phyloP scores from a whole-genome alignment of 1,140 invertebrate species.

The Brachionus angularis region DNA sequence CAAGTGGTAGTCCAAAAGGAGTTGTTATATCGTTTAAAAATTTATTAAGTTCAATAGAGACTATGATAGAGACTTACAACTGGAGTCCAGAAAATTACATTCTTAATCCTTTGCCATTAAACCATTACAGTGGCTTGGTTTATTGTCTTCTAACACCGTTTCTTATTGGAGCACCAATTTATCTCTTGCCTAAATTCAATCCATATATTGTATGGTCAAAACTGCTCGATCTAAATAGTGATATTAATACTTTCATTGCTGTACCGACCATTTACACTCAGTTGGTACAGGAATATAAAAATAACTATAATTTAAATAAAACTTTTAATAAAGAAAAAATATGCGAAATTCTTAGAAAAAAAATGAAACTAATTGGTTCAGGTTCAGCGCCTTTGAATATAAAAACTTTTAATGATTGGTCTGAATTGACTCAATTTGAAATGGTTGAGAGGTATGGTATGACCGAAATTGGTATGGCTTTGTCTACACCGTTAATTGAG shows the following conservation, averaged over 20 bases:
- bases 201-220: constrained; percentile 53
- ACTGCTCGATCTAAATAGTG: constrained; percentile 59
- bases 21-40: constrained; percentile 74
- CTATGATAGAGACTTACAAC: constrained; percentile 69
- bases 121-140: constrained; percentile 81
- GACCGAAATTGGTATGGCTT: constrained; percentile 81
- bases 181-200: constrained; percentile 69
- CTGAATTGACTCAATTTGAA: constrained; percentile 73
- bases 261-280: constrained; percentile 83
- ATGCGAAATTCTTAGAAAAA: background rate
- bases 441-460: constrained; percentile 86
- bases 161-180: constrained; percentile 65
- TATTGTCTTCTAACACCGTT: constrained; percentile 75
- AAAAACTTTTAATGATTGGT: constrained; percentile 72
- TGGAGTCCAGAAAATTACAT: constrained; percentile 68
- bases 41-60: constrained; percentile 63
- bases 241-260: constrained; percentile 75
- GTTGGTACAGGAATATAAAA: constrained; percentile 70
- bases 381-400: constrained; percentile 76
- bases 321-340: constrained; percentile 54
- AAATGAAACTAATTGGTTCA: constrained; percentile 68
- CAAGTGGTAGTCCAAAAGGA: constrained; percentile 79
- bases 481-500: constrained; percentile 72
- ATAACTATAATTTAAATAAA: constrained; percentile 49
- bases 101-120: constrained; percentile 74